Conservation (phyloP, 2,888 invertebrate species). For the Eurytoma californica region DNA sequence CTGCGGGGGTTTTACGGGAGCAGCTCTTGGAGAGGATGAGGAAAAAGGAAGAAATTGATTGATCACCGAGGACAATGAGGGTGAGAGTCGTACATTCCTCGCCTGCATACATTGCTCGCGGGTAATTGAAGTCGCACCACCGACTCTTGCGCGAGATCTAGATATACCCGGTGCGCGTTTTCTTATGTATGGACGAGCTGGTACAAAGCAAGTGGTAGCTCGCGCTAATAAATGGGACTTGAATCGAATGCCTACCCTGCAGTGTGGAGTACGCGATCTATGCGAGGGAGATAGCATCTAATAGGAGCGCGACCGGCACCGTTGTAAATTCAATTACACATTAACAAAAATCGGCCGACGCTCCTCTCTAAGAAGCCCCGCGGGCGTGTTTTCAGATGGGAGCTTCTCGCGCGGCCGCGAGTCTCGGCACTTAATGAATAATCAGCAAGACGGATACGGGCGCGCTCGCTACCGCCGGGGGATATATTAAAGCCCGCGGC, state of each 20-base stretch:
- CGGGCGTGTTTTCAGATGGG: constrained; percentile 51
- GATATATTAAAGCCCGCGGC: constrained; percentile 51
- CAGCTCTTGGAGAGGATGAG: neutral
- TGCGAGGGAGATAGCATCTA: constrained; percentile 66
- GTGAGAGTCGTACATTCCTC: constrained; percentile 8
- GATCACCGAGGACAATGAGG: constrained; percentile 52
- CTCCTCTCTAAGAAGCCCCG: constrained; percentile 21
- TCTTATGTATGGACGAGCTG: constrained; percentile 18
- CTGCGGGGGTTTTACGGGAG: neutral
- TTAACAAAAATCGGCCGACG: constrained; percentile 66
- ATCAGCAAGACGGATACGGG: constrained; percentile 53
- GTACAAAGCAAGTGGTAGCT: constrained; percentile 14
- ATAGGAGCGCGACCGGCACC: constrained; percentile 62
- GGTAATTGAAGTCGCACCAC: constrained; percentile 38
- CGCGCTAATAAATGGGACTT: constrained; percentile 66
- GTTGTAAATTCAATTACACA: constrained; percentile 71
- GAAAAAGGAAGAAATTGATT: constrained; percentile 41
- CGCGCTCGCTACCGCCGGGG: constrained; percentile 11
- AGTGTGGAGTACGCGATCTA: constrained; percentile 59
- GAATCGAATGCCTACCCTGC: constrained; percentile 69
- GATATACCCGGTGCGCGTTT: neutral
- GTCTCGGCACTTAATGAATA: constrained; percentile 54
- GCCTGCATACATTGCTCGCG: neutral
- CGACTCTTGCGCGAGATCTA: neutral
- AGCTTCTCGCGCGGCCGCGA: neutral